A percentile compares a stretch with the other conserved stretches of the same genome.
Evolutionary conservation across 1,140 invertebrate genomes (phyloP).

Genomic region (Pseudomyrmex pallidus): DNA sequence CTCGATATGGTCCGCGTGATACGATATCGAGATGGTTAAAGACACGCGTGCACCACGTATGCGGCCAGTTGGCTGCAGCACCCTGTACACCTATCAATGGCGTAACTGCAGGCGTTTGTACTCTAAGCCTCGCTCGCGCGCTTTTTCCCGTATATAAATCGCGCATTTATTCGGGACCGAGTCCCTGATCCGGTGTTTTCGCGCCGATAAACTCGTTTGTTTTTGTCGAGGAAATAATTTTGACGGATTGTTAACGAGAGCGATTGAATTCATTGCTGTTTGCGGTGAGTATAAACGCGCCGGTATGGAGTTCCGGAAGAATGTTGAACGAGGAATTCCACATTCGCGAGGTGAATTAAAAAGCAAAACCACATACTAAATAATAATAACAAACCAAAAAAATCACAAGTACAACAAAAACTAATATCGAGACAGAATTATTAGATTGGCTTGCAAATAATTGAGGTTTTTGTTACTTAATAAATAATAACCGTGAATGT

Average conservation of each 20-base stretch:
- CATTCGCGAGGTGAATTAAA: not conserved
- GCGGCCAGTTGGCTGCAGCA: conserved; percentile 60
- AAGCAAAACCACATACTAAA: too few species aligned
- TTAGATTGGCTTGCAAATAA: too few species aligned
- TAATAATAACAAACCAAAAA: too few species aligned
- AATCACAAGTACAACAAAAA: too few species aligned
- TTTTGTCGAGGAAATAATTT: not conserved
- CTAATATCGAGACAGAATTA: too few species aligned
- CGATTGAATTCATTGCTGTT: conserved; percentile 8
- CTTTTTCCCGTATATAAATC: not conserved
- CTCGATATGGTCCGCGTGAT: conserved; percentile 68
- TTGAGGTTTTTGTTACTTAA: too few species aligned
- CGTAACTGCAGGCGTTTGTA: not conserved
- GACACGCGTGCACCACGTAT: conserved; percentile 66
- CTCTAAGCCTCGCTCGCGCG: not conserved
- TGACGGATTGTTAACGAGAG: not conserved
- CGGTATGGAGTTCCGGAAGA: too few species aligned
- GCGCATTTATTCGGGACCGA: not conserved
- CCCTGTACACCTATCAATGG: conserved; percentile 20
- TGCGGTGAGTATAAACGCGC: too few species aligned
- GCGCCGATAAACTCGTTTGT: not conserved
- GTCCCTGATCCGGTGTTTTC: not conserved
- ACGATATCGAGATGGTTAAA: conserved; percentile 73
- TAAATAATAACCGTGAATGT: too few species aligned
- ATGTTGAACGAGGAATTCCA: not conserved